Conservation (phyloP, 2,888 invertebrate species). For the Apotomis turbidana region DNA sequence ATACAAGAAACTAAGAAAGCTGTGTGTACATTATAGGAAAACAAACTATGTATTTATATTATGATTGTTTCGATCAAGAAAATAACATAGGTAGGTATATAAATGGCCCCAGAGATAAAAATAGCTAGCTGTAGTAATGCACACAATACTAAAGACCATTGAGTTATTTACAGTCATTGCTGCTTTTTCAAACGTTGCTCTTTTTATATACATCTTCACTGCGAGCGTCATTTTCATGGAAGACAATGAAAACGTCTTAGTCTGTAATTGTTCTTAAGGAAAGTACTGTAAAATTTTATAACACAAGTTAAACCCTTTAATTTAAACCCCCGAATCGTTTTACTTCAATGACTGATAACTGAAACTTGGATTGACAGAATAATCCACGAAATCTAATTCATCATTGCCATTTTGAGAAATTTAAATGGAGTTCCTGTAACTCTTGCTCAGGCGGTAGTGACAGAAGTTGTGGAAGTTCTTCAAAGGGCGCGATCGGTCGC, state of each 20-base stretch:
- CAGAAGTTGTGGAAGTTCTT: constrained; percentile 61
- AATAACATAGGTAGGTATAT: constrained; percentile 11
- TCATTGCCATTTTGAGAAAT: constrained; percentile 33
- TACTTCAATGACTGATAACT: constrained; percentile 23
- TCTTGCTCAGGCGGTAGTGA: constrained; percentile 29
- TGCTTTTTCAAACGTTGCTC: no score
- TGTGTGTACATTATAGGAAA: no score
- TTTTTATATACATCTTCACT: no score
- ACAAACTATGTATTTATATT: not conserved
- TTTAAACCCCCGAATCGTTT: constrained; percentile 1
- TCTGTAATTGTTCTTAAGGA: no score
- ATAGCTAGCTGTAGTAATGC: no score
- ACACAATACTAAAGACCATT: no score
- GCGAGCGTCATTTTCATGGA: no score
- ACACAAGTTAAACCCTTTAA: not conserved
- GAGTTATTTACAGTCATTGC: no score
- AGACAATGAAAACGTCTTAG: no score
- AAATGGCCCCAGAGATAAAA: constrained; percentile 1
- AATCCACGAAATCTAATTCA: constrained; percentile 30
- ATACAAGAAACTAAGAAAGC: no score
- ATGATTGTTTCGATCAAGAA: constrained; percentile 9
- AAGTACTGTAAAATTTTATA: not conserved
- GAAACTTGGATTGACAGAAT: constrained; percentile 24
- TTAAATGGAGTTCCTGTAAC: constrained; percentile 35
- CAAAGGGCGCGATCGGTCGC: constrained; percentile 69